These are phyloP conservation scores for Bombus pascuorum DNA, from an alignment of 1,140 invertebrate species.

Conservation along the genomic window DNA sequence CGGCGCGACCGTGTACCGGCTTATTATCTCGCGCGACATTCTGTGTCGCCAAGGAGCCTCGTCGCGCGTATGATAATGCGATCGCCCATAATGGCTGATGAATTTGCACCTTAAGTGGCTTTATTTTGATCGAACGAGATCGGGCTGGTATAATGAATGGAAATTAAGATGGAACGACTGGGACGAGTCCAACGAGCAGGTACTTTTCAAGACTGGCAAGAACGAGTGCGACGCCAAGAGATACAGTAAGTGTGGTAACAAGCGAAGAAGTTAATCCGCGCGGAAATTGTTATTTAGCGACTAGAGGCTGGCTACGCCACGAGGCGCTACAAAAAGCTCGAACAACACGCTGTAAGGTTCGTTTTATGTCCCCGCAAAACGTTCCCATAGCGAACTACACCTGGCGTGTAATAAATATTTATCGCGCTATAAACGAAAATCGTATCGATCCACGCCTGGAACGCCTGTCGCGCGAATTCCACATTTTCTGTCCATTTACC, in stretches of 20 bases:
- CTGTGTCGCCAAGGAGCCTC: not conserved
- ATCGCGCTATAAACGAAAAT: not conserved
- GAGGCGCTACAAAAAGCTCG: not conserved
- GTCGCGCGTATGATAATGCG: slow-evolving; percentile 8
- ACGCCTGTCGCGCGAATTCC: not conserved
- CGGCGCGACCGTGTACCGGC: not conserved
- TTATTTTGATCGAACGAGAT: not conserved
- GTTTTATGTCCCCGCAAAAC: not conserved
- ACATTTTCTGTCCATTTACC: too few species aligned
- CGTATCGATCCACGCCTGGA: not conserved
- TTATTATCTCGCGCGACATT: not conserved
- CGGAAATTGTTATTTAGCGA: not conserved
- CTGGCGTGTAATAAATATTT: not conserved
- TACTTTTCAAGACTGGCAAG: too few species aligned
- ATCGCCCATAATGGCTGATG: not conserved
- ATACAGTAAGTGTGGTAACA: not conserved
- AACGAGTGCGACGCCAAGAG: not conserved
- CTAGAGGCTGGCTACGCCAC: not conserved
- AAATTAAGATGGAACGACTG: not conserved
- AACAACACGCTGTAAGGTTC: not conserved
- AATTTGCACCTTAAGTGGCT: not conserved
- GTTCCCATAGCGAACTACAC: not conserved
- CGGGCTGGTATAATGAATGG: not conserved
- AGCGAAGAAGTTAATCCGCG: not conserved
- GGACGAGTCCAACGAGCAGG: not conserved